Evolutionary conservation across 2,113 vertebrate genomes (phyloP).

Genomic region (Hiodon alosoides): DNA sequence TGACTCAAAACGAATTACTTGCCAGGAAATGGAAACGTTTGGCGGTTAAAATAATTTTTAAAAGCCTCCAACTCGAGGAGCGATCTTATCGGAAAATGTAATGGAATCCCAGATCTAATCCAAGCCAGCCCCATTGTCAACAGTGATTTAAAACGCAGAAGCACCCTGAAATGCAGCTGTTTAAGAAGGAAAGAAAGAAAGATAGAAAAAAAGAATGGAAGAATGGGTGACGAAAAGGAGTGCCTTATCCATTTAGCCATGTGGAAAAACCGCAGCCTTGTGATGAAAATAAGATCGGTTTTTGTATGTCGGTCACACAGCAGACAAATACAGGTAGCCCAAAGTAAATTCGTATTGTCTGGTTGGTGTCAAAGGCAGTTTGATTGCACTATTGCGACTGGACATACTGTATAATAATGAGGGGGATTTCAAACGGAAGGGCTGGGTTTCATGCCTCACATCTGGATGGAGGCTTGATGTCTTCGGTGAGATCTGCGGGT

Average conservation of each 20-base stretch:
- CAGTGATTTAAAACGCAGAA: constrained; percentile 48
- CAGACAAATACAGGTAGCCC: not conserved
- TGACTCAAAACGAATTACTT: constrained; percentile 44
- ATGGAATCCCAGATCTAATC: constrained; percentile 55
- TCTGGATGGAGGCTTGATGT: no score
- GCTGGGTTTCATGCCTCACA: no score
- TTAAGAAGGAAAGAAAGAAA: constrained; percentile 31
- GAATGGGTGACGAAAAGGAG: no score
- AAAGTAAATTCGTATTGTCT: not conserved
- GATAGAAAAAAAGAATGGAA: no score
- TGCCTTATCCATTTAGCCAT: constrained; percentile 29
- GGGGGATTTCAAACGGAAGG: no score
- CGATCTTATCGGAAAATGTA: constrained; percentile 47
- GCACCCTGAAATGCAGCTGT: constrained; percentile 32
- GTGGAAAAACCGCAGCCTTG: not conserved
- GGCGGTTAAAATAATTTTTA: constrained; percentile 45
- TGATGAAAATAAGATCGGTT: not conserved
- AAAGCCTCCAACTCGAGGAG: constrained; percentile 34
- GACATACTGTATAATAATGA: no score
- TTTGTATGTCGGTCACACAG: not conserved
- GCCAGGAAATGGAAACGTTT: constrained; percentile 38
- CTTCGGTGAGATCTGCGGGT: no score
- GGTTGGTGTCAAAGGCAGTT: no score
- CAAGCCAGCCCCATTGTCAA: constrained; percentile 43
- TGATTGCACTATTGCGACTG: no score